phyloP scores from a whole-genome alignment of 2,797 vertebrate genomes.

The Hylomyscus alleni region DNA sequence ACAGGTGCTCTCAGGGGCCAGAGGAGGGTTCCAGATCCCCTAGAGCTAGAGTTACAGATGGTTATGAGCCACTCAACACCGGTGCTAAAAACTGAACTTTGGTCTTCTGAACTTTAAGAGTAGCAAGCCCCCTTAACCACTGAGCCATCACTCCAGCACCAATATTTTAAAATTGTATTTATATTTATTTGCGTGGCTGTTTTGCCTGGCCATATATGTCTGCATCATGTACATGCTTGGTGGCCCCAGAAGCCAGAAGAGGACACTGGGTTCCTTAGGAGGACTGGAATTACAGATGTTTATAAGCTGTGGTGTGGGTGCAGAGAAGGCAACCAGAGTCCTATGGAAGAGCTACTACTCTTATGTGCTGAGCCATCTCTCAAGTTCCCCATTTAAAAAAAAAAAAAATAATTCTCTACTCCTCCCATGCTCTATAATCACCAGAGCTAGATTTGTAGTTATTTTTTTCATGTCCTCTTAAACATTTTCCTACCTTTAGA shows the following conservation, averaged over 20 bases:
- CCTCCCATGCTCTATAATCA: not conserved
- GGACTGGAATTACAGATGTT: not conserved
- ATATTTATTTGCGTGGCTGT: not conserved
- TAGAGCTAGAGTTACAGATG: not conserved
- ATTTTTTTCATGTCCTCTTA: constrained; percentile 6
- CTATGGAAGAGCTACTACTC: not conserved
- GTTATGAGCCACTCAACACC: not conserved
- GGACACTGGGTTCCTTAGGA: not conserved
- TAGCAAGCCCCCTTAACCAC: not conserved
- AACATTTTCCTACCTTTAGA: not conserved
- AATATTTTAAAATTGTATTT: not conserved
- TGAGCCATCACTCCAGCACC: not conserved
- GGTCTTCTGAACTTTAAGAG: not conserved
- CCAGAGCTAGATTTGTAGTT: not conserved
- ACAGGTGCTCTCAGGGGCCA: not conserved
- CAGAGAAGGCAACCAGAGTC: not conserved
- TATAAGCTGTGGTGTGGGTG: not conserved
- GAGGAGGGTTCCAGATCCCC: not conserved
- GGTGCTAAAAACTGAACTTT: not conserved
- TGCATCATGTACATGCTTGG: too few species aligned
- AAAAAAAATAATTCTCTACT: not conserved
- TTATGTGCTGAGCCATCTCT: not conserved
- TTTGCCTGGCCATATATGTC: too few species aligned
- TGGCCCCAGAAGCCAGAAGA: not conserved
- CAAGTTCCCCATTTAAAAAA: not conserved